Base-by-base conservation (phyloP, 2,113 vertebrate genomes). In the Candoia aspera region DNA sequence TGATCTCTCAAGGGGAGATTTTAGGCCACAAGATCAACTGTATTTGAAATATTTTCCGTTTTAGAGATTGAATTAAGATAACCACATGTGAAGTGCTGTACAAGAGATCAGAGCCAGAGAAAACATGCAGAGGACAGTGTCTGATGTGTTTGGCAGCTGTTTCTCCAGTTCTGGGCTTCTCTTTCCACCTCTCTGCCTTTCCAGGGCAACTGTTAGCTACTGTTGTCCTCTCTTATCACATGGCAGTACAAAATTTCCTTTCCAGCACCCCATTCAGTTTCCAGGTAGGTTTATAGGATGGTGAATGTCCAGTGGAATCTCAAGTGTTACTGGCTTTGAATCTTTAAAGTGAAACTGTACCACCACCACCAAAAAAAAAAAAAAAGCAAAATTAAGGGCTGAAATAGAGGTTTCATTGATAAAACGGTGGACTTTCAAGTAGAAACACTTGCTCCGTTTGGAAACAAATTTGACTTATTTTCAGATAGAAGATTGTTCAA, bases 141-240 rank as follows among this genome's bases (percentile, higher is more conserved):
- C 59, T 0, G 0, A 54, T 57, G 90, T 0, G 59, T 29, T 1
- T 29, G 57, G 60, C 83, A 58, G 49, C 0, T 26, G 46, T 42
- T 0, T 0, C 58, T 23, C 24, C 57, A 8, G 4, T 37, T 23
- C 26, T 19, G 17, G 54, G 42, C 49, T 26, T 0, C 6, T 46
- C 15, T 26, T 6, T 37, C 24, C 60, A 11, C 21, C 13, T 37
- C 19, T 15, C 11, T 53, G 24, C 21, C 26, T 46, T 68, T 37
- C 53, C 19, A 49, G 62, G 2, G 46, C 33, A 37, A 59, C 54
- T 54, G 85, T 57, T 13, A 58, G 86, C 73, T 13, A 17, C n/a
- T 13, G 21, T 29, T 26, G 9, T 53, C 21, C 53, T 6, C 53
- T 5, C 53, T 33, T 58, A 12, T 0, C 13, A 42, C 91, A 60